phyloP scores from a whole-genome alignment of 2,797 vertebrate genomes.

The Gallinago stenura region DNA sequence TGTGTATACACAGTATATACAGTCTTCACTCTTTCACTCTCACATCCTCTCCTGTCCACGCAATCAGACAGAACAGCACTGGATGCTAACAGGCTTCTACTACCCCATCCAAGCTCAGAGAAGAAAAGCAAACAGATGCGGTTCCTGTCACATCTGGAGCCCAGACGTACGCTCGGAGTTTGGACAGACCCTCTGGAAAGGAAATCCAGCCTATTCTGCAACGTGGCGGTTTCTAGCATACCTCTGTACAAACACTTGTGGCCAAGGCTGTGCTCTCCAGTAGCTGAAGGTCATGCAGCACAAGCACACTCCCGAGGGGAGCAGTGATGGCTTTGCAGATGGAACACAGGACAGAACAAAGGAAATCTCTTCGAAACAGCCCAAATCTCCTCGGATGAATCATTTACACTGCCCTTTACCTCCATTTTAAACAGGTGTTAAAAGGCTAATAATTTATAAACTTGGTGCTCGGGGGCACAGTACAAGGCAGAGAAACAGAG shows the following conservation, averaged over 20 bases:
- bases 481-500: not conserved
- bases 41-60: not conserved
- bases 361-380: not conserved
- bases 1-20: not conserved
- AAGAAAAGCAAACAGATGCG: constrained; percentile 25
- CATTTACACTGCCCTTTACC: not conserved
- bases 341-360: not conserved
- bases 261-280: not conserved
- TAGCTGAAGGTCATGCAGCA: not conserved
- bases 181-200: constrained; percentile 32
- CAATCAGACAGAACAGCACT: not conserved
- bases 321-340: not conserved
- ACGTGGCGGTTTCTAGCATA: constrained; percentile 43
- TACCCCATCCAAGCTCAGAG: not conserved
- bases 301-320: not conserved
- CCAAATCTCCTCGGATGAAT: not conserved
- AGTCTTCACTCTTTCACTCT: not conserved
- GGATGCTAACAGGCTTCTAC: not conserved
- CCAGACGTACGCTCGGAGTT: constrained; percentile 14
- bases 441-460: not conserved
- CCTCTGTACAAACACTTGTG: not conserved
- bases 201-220: constrained; percentile 33
- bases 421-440: not conserved
- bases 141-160: constrained; percentile 70
- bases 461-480: not conserved